Conservation (phyloP, 2,888 invertebrate genomes). For the Pyrgus malvae region DNA sequence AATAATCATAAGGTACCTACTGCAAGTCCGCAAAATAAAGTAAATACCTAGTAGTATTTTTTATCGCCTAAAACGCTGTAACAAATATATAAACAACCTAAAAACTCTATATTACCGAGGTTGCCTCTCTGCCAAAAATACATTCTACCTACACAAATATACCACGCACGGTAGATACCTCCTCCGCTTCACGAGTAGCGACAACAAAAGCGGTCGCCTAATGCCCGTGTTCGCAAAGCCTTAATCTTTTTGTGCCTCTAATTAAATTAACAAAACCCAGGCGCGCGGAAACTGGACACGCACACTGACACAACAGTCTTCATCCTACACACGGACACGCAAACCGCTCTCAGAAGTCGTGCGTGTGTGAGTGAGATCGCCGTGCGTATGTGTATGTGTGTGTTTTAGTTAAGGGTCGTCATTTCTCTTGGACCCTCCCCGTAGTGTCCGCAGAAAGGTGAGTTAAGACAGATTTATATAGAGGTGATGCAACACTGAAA, state of each 20-base stretch:
- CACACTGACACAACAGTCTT: conserved; percentile 47
- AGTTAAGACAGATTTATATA: conserved; percentile 64
- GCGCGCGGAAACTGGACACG: conserved; percentile 79
- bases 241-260: conserved; percentile 82
- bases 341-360: conserved; percentile 40
- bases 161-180: conserved; percentile 3
- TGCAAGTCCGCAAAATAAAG: too few species aligned
- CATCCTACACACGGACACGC: conserved; percentile 39
- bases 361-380: conserved; percentile 58
- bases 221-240: conserved; percentile 71
- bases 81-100: too few species aligned
- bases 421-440: conserved; percentile 82
- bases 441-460: conserved; percentile 82
- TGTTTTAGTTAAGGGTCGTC: conserved; percentile 83
- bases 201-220: conserved; percentile 72
- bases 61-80: too few species aligned
- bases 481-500: conserved; percentile 45
- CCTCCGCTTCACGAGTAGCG: conserved; percentile 46
- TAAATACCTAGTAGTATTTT: too few species aligned
- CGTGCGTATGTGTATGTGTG: conserved; percentile 69
- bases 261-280: conserved; percentile 82
- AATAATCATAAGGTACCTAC: too few species aligned
- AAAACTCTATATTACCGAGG: not conserved
- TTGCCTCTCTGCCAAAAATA: too few species aligned
- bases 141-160: conserved; percentile 5